These are phyloP conservation scores for Ormia ochracea DNA, from an alignment of 2,888 invertebrate genomes.

Conservation along the genomic window DNA sequence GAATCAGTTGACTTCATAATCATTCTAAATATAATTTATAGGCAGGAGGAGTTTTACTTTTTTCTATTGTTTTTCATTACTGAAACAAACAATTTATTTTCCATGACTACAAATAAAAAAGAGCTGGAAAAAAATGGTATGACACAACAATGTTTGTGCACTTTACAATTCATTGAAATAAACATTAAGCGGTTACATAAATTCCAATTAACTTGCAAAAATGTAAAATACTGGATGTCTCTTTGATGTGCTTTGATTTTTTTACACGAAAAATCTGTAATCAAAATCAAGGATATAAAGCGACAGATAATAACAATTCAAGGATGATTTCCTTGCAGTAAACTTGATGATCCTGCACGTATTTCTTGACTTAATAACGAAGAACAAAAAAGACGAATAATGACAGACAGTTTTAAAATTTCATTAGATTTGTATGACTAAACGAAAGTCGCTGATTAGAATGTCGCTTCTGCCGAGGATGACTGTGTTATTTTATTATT, in stretches of 20 bases:
- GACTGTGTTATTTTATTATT: neutral
- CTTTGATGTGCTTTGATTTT: neutral
- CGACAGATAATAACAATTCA: conserved; percentile 8
- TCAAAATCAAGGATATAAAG: neutral
- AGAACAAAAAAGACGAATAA: neutral
- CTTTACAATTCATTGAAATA: no score
- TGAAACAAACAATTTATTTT: no score
- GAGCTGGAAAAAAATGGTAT: no score
- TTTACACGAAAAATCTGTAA: neutral
- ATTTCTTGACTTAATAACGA: neutral
- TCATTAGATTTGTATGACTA: neutral
- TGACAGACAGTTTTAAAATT: neutral
- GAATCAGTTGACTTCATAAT: no score
- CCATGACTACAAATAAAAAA: no score
- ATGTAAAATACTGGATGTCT: no score
- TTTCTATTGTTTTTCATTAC: no score
- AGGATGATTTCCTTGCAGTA: neutral
- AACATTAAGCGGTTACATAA: no score
- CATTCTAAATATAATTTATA: no score
- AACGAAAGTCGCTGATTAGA: neutral
- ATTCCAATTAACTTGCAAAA: no score
- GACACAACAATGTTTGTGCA: no score
- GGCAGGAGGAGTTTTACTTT: no score
- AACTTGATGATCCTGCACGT: neutral
- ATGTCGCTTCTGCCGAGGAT: neutral